A percentile compares a stretch with the other conserved stretches of the same genome.
These are phyloP conservation scores for Megaleporinus macrocephalus DNA, from an alignment of 2,113 vertebrate species.

Conservation along the genomic window DNA sequence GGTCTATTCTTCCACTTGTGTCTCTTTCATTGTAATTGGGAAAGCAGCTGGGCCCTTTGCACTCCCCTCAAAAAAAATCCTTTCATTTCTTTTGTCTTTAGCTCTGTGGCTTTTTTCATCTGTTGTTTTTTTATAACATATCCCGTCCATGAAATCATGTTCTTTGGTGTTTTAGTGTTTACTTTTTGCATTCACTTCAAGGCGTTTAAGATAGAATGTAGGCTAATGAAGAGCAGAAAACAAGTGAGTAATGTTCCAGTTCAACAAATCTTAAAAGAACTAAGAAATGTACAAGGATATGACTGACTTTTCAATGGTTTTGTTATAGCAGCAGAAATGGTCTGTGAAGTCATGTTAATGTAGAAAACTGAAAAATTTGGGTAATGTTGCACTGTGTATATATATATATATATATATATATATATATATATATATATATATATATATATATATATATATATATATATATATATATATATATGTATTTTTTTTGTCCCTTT, in stretches of 20 bases:
- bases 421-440: too few species aligned
- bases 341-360: too few species aligned
- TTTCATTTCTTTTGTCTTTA: constrained; percentile 64
- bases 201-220: background rate
- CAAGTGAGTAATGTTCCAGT: background rate
- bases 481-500: too few species aligned
- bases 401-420: too few species aligned
- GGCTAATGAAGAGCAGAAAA: background rate
- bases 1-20: constrained; percentile 57
- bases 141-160: constrained; percentile 1
- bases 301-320: background rate
- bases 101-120: constrained; percentile 64
- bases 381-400: too few species aligned
- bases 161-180: background rate
- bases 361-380: too few species aligned
- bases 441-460: too few species aligned
- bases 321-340: background rate
- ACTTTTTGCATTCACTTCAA: background rate
- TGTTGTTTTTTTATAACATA: constrained; percentile 46
- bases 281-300: background rate
- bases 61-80: constrained; percentile 40
- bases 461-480: too few species aligned
- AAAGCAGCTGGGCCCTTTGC: constrained; percentile 70
- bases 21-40: constrained; percentile 72
- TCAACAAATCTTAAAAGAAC: background rate